These are phyloP conservation scores for Choloepus hoffmanni DNA, from an alignment of 2,113 vertebrate species.

Conservation along the genomic window DNA sequence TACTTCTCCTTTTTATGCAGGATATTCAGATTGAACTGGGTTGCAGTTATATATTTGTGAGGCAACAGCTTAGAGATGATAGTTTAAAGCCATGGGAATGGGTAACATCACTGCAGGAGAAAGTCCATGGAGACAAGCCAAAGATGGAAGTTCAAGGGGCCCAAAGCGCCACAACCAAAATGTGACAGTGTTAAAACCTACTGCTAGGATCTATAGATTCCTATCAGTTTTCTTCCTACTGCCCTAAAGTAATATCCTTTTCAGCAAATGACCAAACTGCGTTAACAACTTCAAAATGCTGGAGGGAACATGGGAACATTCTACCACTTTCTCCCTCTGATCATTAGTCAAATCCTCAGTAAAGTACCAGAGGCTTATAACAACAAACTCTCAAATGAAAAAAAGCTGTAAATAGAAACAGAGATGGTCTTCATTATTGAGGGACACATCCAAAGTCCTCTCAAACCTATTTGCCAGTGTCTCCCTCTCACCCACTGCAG, in stretches of 20 bases:
- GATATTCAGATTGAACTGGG: neutral
- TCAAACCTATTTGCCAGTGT: neutral
- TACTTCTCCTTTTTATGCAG: neutral
- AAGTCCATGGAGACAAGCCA: rapidly evolving
- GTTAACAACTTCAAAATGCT: neutral
- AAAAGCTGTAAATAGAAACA: neutral
- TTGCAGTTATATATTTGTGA: neutral
- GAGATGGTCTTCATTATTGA: neutral
- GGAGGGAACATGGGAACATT: neutral
- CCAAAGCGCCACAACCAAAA: neutral
- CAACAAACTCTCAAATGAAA: neutral
- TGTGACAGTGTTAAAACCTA: neutral
- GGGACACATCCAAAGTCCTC: neutral
- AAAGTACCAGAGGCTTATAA: neutral
- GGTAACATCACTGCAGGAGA: neutral
- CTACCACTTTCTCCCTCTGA: neutral
- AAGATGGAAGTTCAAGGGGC: neutral
- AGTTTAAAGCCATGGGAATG: neutral
- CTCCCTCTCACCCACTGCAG: neutral
- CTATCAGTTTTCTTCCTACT: neutral
- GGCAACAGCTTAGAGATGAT: neutral
- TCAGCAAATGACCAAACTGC: neutral
- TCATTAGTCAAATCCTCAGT: neutral
- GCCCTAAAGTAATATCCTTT: neutral
- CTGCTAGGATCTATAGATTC: neutral